Conservation (phyloP, 2,113 vertebrate genomes). For the Accipiter virgatus region DNA sequence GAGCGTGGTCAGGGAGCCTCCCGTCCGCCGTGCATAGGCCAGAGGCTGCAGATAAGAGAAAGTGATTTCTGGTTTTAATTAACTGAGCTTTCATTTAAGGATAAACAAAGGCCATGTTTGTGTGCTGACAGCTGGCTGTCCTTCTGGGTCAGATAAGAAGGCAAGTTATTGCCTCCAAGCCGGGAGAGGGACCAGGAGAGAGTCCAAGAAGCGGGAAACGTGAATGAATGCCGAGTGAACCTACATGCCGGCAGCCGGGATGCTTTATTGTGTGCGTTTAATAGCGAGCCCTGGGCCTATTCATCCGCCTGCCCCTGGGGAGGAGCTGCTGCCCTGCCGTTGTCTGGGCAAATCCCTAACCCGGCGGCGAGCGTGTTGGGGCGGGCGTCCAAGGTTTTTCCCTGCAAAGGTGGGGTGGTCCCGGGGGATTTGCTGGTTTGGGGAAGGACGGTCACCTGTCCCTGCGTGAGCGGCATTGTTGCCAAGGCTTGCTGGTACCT, state of each 20-base stretch:
- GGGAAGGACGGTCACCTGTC: not conserved
- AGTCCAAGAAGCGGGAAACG: not conserved
- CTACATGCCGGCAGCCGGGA: not conserved
- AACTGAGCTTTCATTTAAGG: slow-evolving; percentile 50
- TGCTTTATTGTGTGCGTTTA: not conserved
- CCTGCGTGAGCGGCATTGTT: accelerated
- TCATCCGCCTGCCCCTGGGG: not conserved
- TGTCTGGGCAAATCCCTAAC: not conserved
- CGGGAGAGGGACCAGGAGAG: slow-evolving; percentile 30
- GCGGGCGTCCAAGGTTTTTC: not conserved
- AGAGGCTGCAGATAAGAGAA: slow-evolving; percentile 47
- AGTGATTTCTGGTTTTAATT: slow-evolving; percentile 53
- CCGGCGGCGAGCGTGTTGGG: not conserved
- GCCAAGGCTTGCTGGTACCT: not conserved
- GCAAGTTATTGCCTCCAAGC: slow-evolving; percentile 39
- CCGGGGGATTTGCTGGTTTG: not conserved
- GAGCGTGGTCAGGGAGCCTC: not conserved
- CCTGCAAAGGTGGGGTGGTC: not conserved
- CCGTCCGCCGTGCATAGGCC: not conserved
- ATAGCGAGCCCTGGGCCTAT: not conserved
- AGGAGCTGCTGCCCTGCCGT: not conserved
- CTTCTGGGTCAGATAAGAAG: slow-evolving; percentile 64
- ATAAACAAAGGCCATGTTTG: slow-evolving; percentile 61
- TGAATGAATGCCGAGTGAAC: not conserved
- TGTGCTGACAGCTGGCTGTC: slow-evolving; percentile 55